Percentiles rank a stretch among this genome's conserved stretches.
Conservation (phyloP, 2,113 vertebrate species). For the Oostethus manadensis region DNA sequence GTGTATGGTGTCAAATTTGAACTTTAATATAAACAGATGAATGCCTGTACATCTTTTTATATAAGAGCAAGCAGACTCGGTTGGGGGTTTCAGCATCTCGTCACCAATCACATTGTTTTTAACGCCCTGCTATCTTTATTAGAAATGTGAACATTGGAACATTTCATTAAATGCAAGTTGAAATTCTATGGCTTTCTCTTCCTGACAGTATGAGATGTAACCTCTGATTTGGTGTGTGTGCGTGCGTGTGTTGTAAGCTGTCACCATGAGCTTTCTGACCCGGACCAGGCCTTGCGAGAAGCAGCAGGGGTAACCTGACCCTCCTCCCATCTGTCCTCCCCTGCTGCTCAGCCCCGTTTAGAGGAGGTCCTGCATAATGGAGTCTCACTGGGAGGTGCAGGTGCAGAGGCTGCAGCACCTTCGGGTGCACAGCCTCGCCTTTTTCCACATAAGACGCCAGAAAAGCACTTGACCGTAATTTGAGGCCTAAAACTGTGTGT, state of each 20-base stretch:
- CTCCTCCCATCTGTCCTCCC: constrained; percentile 76
- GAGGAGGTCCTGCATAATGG: constrained; percentile 53
- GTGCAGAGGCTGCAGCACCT: constrained; percentile 62
- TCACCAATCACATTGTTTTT: constrained; percentile 74
- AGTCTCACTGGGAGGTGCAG: constrained; percentile 61
- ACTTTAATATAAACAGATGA: constrained; percentile 66
- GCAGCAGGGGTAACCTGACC: constrained; percentile 74
- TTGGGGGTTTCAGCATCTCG: constrained; percentile 61
- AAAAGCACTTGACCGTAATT: constrained; percentile 61
- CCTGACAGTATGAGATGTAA: background rate
- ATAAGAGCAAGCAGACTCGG: constrained; percentile 47
- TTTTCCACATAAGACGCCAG: constrained; percentile 37
- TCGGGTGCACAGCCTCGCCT: constrained; percentile 40
- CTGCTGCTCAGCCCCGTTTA: constrained; percentile 63
- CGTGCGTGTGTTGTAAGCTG: constrained; percentile 19
- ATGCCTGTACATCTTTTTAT: constrained; percentile 72
- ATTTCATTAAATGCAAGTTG: constrained; percentile 77
- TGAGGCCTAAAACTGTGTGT: constrained; percentile 34
- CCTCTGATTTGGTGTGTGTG: constrained; percentile 14
- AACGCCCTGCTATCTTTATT: constrained; percentile 74
- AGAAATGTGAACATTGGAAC: constrained; percentile 69
- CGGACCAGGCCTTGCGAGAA: constrained; percentile 39
- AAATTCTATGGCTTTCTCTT: constrained; percentile 38
- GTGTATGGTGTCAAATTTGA: constrained; percentile 70
- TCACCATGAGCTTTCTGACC: constrained; percentile 64